Conservation (phyloP, 1,140 invertebrate species). For the Diachasma alloeum region DNA sequence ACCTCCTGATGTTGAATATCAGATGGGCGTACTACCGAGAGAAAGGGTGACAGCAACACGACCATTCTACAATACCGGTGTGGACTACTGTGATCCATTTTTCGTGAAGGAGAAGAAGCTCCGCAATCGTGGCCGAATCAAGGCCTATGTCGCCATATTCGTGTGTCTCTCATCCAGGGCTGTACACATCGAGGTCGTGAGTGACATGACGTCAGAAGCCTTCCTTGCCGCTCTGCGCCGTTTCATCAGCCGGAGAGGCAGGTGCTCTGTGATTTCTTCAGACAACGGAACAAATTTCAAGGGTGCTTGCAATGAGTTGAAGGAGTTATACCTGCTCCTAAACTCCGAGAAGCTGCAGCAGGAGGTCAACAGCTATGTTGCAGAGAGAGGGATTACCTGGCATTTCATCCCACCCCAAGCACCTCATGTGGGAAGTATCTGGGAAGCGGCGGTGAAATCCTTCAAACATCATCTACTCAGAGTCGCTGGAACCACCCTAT, state of each 20-base stretch:
- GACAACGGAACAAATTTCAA: slow-evolving; percentile 46
- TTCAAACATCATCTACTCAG: neutral
- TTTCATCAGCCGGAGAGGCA: too few relatives aligned
- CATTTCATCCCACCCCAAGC: slow-evolving; percentile 4
- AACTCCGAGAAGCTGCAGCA: neutral
- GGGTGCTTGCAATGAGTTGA: slow-evolving; percentile 28
- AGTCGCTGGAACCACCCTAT: neutral
- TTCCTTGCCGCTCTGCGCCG: too few relatives aligned
- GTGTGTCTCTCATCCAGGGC: slow-evolving; percentile 50
- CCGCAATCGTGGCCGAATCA: slow-evolving; percentile 31
- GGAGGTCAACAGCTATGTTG: neutral
- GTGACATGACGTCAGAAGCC: slow-evolving; percentile 41
- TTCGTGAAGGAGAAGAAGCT: slow-evolving; percentile 34
- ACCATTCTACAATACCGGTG: too few relatives aligned
- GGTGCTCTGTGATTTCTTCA: slow-evolving; percentile 3
- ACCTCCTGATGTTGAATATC: too few relatives aligned
- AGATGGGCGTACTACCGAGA: too few relatives aligned
- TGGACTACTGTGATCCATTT: slow-evolving; percentile 50
- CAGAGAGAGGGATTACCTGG: neutral
- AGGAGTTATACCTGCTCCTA: neutral
- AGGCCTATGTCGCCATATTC: slow-evolving; percentile 51
- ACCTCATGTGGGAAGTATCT: too few relatives aligned
- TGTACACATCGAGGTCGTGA: slow-evolving; percentile 52
- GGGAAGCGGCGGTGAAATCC: neutral
- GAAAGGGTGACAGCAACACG: too few relatives aligned